Conservation (phyloP, 2,797 vertebrate species). For the Crax fasciolata region DNA sequence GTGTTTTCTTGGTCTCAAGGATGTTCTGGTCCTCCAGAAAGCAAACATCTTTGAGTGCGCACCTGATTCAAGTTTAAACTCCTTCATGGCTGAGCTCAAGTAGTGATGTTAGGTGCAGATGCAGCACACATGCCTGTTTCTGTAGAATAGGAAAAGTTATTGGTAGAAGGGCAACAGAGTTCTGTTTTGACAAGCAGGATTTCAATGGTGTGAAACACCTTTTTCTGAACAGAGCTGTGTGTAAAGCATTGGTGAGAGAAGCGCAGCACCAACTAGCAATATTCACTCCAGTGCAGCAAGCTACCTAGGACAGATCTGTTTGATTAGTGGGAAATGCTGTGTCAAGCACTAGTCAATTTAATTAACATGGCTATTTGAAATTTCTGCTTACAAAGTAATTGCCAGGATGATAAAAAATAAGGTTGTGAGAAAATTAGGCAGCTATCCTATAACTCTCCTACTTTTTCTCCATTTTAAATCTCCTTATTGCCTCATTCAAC, state of each 20-base stretch:
- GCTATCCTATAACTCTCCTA: constrained; percentile 11
- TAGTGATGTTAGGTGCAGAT: accelerated
- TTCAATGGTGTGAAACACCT: neutral
- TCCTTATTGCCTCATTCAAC: constrained; percentile 60
- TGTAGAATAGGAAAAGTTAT: neutral
- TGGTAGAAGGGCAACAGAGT: neutral
- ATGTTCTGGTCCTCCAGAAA: neutral
- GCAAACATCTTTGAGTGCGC: neutral
- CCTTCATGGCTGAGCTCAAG: neutral
- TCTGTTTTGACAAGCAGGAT: neutral
- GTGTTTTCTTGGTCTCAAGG: neutral
- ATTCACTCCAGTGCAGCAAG: constrained; percentile 27
- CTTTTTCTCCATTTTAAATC: constrained; percentile 59
- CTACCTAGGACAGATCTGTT: constrained; percentile 46
- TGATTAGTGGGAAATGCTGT: constrained; percentile 54
- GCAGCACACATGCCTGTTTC: neutral
- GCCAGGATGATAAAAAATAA: constrained; percentile 42
- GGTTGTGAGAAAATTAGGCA: constrained; percentile 66
- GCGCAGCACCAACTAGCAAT: constrained; percentile 47
- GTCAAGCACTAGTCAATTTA: constrained; percentile 72
- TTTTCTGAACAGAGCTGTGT: neutral
- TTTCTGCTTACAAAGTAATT: constrained; percentile 69
- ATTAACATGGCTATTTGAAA: constrained; percentile 73
- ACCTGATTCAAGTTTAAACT: neutral
- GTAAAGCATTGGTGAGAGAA: constrained; percentile 12